A percentile compares a stretch with the other conserved stretches of the same genome.
phyloP scores from a whole-genome alignment of 1,140 invertebrate species.

The Tetraneura akinire region DNA sequence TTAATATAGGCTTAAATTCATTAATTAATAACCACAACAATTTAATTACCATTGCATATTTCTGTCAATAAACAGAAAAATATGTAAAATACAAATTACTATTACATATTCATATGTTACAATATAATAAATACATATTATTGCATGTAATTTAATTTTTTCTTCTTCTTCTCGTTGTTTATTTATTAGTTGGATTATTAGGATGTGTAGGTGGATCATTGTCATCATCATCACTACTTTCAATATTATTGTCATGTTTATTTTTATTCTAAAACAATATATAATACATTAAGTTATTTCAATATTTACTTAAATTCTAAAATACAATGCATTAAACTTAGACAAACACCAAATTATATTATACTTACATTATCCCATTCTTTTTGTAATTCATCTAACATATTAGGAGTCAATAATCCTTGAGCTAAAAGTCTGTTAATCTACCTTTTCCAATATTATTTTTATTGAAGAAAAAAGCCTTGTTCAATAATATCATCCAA shows the following conservation, averaged over 20 bases:
- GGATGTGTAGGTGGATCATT: constrained; percentile 32
- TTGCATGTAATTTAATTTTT: constrained; percentile 8
- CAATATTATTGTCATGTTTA: not conserved
- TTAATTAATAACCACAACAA: not conserved
- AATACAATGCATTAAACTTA: no score
- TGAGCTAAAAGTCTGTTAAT: constrained; percentile 71
- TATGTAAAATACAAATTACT: constrained; percentile 23
- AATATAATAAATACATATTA: not conserved
- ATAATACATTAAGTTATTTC: no score
- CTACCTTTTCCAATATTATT: constrained; percentile 60
- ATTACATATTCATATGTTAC: constrained; percentile 22
- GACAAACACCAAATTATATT: constrained; percentile 9
- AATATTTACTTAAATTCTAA: no score
- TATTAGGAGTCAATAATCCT: constrained; percentile 81
- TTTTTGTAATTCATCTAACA: constrained; percentile 77
- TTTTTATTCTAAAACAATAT: constrained; percentile 32
- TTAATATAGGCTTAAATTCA: no score
- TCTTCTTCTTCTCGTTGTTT: constrained; percentile 30
- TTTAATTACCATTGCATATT: not conserved
- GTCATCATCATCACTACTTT: constrained; percentile 31
- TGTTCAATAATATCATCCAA: constrained; percentile 86
- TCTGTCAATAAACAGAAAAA: constrained; percentile 1
- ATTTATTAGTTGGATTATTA: constrained; percentile 8
- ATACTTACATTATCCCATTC: constrained; percentile 66
- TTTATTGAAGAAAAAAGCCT: constrained; percentile 62